phyloP scores from a whole-genome alignment of 2,888 invertebrate species.

The Apamea epomidion region DNA sequence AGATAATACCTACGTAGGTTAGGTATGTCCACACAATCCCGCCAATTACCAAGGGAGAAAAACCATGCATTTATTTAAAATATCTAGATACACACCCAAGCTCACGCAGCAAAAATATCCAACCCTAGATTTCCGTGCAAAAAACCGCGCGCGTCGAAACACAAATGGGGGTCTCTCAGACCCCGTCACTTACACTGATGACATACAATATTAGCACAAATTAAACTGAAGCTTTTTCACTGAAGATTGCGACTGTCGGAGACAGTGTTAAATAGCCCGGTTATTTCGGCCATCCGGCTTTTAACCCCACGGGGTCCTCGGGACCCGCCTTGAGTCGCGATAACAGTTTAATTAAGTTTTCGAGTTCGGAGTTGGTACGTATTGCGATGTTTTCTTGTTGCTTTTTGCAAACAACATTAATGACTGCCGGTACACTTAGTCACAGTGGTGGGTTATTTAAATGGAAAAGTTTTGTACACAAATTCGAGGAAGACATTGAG shows the following conservation, averaged over 20 bases:
- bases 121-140: conserved; percentile 46
- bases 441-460: conserved; percentile 42
- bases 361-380: conserved; percentile 60
- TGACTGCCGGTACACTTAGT: conserved; percentile 34
- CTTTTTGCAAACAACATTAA: conserved; percentile 57
- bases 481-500: conserved; percentile 28
- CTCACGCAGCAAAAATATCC: conserved; percentile 33
- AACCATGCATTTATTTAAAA: conserved; percentile 33
- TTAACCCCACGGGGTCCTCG: conserved; percentile 66
- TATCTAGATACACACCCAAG: conserved; percentile 9
- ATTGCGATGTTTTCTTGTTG: conserved; percentile 61
- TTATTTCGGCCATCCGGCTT: conserved; percentile 71
- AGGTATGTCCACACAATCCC: conserved; percentile 4
- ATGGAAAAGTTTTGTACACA: conserved; percentile 41
- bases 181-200: conserved; percentile 53
- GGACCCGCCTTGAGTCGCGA: conserved; percentile 67
- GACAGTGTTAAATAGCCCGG: conserved; percentile 79
- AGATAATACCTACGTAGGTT: background rate
- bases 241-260: conserved; percentile 70
- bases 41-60: conserved; percentile 7
- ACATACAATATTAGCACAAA: conserved; percentile 64
- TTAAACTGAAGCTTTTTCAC: conserved; percentile 67
- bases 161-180: conserved; percentile 53
- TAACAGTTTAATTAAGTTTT: conserved; percentile 78
- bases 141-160: conserved; percentile 57